Base-by-base conservation (phyloP, 2,113 vertebrate species). In the Hydrochoerus hydrochaeris region DNA sequence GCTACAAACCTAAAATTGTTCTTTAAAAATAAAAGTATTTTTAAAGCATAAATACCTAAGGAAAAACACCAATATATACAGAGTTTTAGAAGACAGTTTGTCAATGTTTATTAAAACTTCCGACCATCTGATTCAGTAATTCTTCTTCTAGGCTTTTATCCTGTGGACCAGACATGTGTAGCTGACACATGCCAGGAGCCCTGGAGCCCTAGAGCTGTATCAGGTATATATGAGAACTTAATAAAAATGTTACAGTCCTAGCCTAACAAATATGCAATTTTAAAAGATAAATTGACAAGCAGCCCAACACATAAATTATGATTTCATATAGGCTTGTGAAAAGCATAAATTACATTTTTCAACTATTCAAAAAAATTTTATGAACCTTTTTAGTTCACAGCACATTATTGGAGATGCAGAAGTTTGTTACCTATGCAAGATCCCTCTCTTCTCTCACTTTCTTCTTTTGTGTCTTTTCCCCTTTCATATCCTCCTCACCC, bases 211-310 rank as follows among this genome's bases (percentile, higher is more conserved):
- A n/a, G 67, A 62, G 63, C 2, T 12, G 1, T 57, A 83, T 46
- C 35, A 71, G 20, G 3, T 44, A 46, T 46, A 41, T 4, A 94
- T 5, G 13, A 7, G 17, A 14, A 6, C 17, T 41, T 46, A 65
- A 57, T 20, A 93, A 95, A 94, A 88, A 62, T 46, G 69, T 62
- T 85, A 63, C 20, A 14, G 54, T 11, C 49, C 41, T 32, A 67
- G 62, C 84, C 32, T 14, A 85, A 75, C 65, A 16, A 94, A 57
- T 35, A 49, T 2, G 0, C 35, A 85, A 83, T 30, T 58, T 60
- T 77, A 44, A 92, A 94, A 95, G 78, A 65, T 67, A 91, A 92
- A 67, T 11, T 69, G 71, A 44, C 85, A 96, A 92, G 52, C 20
- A 83, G 52, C 67, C 24, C 49, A 52, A 67, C 32, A 84, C 16